Base-by-base conservation (phyloP, 2,797 vertebrate genomes). In the Hippoglossus hippoglossus region DNA sequence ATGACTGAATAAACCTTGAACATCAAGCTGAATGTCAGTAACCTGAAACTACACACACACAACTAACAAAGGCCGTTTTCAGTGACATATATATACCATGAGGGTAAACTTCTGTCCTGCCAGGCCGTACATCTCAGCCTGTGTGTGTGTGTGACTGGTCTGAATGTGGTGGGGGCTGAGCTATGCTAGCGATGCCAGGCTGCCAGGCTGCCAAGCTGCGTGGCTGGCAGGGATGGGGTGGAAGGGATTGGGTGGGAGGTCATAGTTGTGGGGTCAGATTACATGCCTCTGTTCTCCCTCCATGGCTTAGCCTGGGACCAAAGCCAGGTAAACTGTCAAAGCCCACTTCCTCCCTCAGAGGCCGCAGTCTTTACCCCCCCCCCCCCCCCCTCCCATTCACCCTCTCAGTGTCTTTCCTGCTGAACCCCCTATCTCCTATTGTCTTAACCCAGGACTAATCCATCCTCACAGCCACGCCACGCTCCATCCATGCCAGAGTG, bases 311-410 rank as follows among this genome's bases (percentile, higher is more conserved):
- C 66, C 74, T 87, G 82, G 74, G 89, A 87, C 51, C 47, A 22
- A 46, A 59, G 83, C 84, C 91, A 87, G 90, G 88, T 90, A 89
- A 91, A 90, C 88, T 88, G 87, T 89, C 83, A 90, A 92, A 89
- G 74, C 73, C 70, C 46, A 85, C 87, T 93, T 93, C 91, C 87
- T 84, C 73, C 52, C 49, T 65, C 49, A 64, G 44, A 68, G n/a
- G 68, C 62, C 75, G 65, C 19, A 63, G 65, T 79, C 60, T 83
- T 90, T 81, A 52, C 47, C 47, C 19, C 26, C 36, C 10, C 36
- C 15, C 28, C 28, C 3, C 28, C 28, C 28, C 28, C 28, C 31
- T 11, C 61, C 75, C 64, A 63, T 41, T 54, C 11, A 53, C 26
- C 60, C 72, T 62, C 52, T 57, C 71, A 18, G 21, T 44, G 55